Conservation (phyloP, 2,113 vertebrate species). For the Tachysurus fulvidraco region DNA sequence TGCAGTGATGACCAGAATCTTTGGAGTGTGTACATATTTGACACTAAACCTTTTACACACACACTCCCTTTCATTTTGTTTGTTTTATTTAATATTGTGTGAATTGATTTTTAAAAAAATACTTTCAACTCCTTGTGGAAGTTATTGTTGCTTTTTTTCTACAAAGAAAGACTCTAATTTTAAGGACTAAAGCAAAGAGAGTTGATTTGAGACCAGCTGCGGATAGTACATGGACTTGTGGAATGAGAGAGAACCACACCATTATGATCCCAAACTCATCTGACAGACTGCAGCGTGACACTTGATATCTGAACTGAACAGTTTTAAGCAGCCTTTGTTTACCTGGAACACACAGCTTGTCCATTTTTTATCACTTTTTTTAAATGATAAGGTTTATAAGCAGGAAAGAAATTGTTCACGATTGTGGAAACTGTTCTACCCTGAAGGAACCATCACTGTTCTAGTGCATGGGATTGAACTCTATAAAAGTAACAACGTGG, state of each 20-base stretch:
- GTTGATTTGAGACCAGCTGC: slow-evolving; percentile 14
- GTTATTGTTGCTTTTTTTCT: slow-evolving; percentile 46
- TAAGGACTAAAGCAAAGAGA: slow-evolving; percentile 33
- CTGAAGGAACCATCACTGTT: background rate
- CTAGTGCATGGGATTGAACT: background rate
- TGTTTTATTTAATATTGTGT: slow-evolving; percentile 91
- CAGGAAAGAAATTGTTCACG: background rate
- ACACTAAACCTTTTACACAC: slow-evolving; percentile 63
- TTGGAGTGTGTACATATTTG: slow-evolving; percentile 83
- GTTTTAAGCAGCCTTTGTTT: slow-evolving; percentile 3
- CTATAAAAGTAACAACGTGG: background rate
- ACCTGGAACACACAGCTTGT: slow-evolving; percentile 1
- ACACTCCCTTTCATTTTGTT: slow-evolving; percentile 77
- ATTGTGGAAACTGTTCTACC: background rate
- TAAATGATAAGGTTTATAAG: slow-evolving; percentile 26
- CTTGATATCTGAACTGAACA: slow-evolving; percentile 14
- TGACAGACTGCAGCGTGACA: slow-evolving; percentile 24
- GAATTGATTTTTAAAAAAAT: slow-evolving; percentile 53
- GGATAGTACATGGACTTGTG: slow-evolving; percentile 36
- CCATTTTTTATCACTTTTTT: background rate
- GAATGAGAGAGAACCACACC: slow-evolving; percentile 33
- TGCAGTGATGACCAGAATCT: slow-evolving; percentile 87
- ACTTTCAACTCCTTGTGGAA: slow-evolving; percentile 12
- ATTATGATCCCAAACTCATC: background rate
- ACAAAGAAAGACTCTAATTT: slow-evolving; percentile 10